Evolutionary conservation across 2,888 invertebrate genomes (phyloP), one percentile per base, ranked within the genome.

Genomic region (Tenthredo amoena): DNA sequence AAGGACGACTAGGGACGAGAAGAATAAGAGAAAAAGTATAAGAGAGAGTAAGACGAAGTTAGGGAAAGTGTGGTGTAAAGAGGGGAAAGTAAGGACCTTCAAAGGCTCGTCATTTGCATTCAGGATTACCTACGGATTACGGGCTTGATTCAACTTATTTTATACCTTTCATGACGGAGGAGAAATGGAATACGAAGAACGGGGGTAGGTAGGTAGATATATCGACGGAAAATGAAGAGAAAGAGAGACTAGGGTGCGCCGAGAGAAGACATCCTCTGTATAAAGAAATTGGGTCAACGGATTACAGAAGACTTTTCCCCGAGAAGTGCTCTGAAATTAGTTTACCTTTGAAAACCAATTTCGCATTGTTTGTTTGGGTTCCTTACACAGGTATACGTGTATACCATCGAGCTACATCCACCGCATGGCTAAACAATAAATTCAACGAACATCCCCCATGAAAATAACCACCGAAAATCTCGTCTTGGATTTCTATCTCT

Each of bases 101-200:
- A 91, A 91, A 91, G 90, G 89, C 72, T 86, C 85, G 87, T 90
- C 89, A 91, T 91, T 91, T 91, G 89, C 91, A 91, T 91, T 90
- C 87, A 84, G 87, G 90, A 91, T 91, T 90, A 88, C 86, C 88
- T 87, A 85, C 86, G 87, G 86, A 85, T 79, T 81, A 77, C 65
- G 76, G 74, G 76, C 74, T 84, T 83, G 83, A 83, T 83, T 83
- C 83, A 71, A 68, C 83, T 83, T 83, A 83, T 83, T 83, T 83
- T 83, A 65, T 83, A 83, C 83, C 83, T 83, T 68, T 68, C 47
- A 31, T 68, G 68, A 68, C 18, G 26, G 7, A 68, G 83, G 47
- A 83, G 34, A 58, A 50, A 55, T n/a, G 50, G n/a, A 77, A 77
- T 31, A 50, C 50, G 77, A 77, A 77, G 31, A 55, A 55, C 2